These are phyloP conservation scores for Ascidia mentula DNA, from an alignment of 23 tunicate genomes.

Conservation along the genomic window DNA sequence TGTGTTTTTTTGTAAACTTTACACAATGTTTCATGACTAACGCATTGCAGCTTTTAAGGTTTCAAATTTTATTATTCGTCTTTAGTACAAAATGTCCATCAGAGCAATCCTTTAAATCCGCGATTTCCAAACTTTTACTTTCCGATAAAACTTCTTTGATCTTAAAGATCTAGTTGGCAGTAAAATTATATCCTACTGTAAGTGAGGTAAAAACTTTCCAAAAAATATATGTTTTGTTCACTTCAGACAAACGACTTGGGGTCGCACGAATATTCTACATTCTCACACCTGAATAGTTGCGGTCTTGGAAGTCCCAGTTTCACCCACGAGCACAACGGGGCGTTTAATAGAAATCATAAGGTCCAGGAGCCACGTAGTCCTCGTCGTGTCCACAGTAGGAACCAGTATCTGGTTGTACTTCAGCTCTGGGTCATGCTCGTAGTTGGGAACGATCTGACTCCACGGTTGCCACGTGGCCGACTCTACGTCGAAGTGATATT, in stretches of 20 bases:
- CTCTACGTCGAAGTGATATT: conserved; percentile 89
- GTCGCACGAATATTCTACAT: no score
- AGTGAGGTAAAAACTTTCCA: no score
- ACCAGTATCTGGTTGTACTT: conserved; percentile 98
- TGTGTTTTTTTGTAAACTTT: no score
- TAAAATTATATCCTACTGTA: no score
- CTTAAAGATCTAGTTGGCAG: no score
- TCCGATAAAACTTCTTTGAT: no score
- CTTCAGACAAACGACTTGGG: no score
- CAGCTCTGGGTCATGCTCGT: conserved; percentile 80
- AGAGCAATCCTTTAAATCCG: background rate
- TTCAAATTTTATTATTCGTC: background rate
- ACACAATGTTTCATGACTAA: no score
- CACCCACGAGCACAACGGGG: conserved; percentile 98
- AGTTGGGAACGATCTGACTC: conserved; percentile 90
- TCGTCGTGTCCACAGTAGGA: conserved; percentile 96
- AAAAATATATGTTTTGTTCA: no score
- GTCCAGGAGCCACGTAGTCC: conserved; percentile 93
- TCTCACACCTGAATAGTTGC: conserved; percentile 99
- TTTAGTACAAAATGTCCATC: background rate
- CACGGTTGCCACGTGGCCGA: conserved; percentile 81
- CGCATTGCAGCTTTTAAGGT: no score
- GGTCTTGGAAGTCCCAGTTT: conserved; percentile 98
- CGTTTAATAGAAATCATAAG: conserved; percentile 68
- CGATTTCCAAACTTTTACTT: background rate